These are phyloP conservation scores for Automeris io DNA, from an alignment of 2,888 invertebrate genomes.

Conservation along the genomic window DNA sequence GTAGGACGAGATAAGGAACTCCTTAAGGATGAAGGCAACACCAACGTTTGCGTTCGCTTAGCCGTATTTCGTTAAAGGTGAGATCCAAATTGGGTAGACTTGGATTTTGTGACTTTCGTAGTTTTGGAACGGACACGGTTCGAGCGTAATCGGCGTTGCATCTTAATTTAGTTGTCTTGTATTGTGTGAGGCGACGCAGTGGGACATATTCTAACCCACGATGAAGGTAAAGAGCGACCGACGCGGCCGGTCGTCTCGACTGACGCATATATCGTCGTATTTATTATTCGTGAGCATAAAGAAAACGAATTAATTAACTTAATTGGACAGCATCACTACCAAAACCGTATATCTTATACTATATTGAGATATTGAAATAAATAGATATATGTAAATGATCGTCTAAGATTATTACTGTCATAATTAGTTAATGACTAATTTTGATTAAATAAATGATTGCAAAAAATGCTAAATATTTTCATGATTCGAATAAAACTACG, in stretches of 20 bases:
- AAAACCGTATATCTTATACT: not conserved
- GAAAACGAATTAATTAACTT: conserved; percentile 33
- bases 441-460: too few species aligned
- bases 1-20: conserved; percentile 60
- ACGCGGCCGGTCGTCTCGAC: conserved; percentile 20
- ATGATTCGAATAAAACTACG: too few species aligned
- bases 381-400: too few species aligned
- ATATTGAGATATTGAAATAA: conserved; percentile 3
- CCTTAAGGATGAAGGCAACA: conserved; percentile 35
- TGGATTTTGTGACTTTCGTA: conserved; percentile 35
- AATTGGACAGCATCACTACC: conserved; percentile 24
- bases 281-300: conserved; percentile 39
- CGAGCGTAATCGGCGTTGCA: conserved; percentile 66
- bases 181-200: conserved; percentile 51
- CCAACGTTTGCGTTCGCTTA: conserved; percentile 44
- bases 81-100: conserved; percentile 22
- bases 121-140: conserved; percentile 37
- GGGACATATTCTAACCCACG: conserved; percentile 52
- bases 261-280: conserved; percentile 42
- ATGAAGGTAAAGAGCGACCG: conserved; percentile 41
- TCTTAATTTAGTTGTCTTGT: conserved; percentile 77
- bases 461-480: too few species aligned
- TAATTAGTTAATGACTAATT: too few species aligned
- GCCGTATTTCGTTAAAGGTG: conserved; percentile 19
- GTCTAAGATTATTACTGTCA: too few species aligned